Percentiles rank a stretch among this genome's conserved stretches.
phyloP scores from a whole-genome alignment of 2,888 invertebrate species.

The Terebella lapidaria region DNA sequence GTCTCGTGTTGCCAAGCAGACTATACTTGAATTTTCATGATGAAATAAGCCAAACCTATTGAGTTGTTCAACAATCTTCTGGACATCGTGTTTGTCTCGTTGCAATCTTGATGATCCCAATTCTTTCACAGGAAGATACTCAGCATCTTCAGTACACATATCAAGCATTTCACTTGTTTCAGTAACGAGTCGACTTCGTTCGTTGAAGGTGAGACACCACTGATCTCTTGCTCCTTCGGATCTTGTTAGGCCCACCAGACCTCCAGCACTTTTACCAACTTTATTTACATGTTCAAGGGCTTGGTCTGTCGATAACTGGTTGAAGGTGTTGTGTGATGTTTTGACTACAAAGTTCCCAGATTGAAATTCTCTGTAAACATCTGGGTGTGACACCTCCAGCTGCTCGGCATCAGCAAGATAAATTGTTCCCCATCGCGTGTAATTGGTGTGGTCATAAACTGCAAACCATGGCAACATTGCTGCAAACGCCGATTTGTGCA shows the following conservation, averaged over 20 bases:
- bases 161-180: background rate
- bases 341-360: slow-evolving; percentile 3
- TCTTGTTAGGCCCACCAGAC: background rate
- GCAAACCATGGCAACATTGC: slow-evolving; percentile 10
- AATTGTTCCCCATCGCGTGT: slow-evolving; percentile 6
- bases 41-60: too few species aligned
- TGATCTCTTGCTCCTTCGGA: background rate
- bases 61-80: too few species aligned
- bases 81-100: too few species aligned
- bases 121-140: too few species aligned
- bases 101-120: too few species aligned
- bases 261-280: background rate
- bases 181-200: background rate
- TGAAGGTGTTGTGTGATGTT: background rate
- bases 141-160: background rate
- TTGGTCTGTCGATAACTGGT: background rate
- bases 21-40: too few species aligned
- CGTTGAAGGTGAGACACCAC: slow-evolving; percentile 1
- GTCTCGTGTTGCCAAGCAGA: too few species aligned
- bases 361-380: background rate
- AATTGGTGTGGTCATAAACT: slow-evolving; percentile 6
- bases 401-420: background rate
- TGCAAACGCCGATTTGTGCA: slow-evolving; percentile 1
- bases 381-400: background rate
- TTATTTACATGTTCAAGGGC: background rate